Base-by-base conservation (phyloP, 92 coral and sea anemone species). In the Parazoanthus darwini region DNA sequence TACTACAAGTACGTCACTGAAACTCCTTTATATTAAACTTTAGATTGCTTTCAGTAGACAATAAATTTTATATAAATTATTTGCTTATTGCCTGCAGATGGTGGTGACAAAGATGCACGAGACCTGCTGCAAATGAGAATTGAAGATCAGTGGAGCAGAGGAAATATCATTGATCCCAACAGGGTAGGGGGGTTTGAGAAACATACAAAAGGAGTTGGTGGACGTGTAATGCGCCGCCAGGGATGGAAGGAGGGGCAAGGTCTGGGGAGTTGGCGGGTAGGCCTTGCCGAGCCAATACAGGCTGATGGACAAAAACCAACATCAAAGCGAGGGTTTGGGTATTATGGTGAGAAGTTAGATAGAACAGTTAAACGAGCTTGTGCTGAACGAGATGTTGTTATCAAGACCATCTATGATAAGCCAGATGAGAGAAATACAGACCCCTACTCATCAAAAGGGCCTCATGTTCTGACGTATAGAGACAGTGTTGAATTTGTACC, bases 151-250 rank as follows among this genome's bases (percentile, higher is more conserved):
- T 90, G 99, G 96, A 79, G 91, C 87, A 88, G 90, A 58, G 98
- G 96, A 20, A 92, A 94, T 74, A 90, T 92, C 70, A 92, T 92
- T 50, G 93, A 90, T 76, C 85, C 84, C 29, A 92, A 91, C 90
- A 92, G 92, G 83, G 93, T 95, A 51, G 99, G 99, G 38, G 95
- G 94, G 23, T 97, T 97, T 97, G 99, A 97, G 86, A 97, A 91
- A 81, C 83, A 93, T 82, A 97, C 99, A 0, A 91, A 89, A 86
- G 99, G 98, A 36, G 90, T 97, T 89, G 99, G 98, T 37, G 95
- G 99, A 46, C 89, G 78, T 13, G 59, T 97, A 50, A 95, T 97
- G 99, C 93, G 93, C 22, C 91, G 82, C 23, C 98, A 95, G 74
- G 99, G 99, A 5, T 97, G 99, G 99, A 89, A 43, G 11, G 96